These are phyloP conservation scores for Drosophila trapezifrons DNA, from an alignment of 1,140 invertebrate genomes.

Conservation along the genomic window DNA sequence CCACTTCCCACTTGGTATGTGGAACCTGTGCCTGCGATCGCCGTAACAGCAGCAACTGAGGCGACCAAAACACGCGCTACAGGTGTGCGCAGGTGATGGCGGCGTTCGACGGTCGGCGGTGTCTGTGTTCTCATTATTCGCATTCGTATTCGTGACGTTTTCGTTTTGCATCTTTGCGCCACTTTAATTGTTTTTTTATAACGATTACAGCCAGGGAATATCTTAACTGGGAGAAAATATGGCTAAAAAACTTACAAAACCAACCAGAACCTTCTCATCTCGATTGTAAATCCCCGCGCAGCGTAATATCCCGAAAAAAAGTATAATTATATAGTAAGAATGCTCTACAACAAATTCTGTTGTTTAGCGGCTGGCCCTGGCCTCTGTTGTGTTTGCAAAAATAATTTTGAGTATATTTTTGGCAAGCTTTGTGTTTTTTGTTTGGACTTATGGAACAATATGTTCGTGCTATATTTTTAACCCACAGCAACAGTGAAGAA, in stretches of 20 bases:
- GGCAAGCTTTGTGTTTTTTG: constrained; percentile 37
- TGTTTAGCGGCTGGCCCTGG: constrained; percentile 12
- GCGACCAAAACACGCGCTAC: constrained; percentile 61
- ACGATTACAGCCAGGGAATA: constrained; percentile 26
- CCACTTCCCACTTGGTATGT: constrained; percentile 30
- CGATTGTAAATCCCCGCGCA: constrained; percentile 2
- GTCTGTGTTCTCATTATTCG: constrained; percentile 52
- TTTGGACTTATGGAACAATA: constrained; percentile 18
- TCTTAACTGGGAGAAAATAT: constrained; percentile 9
- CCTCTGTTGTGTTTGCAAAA: constrained; percentile 41
- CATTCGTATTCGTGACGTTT: constrained; percentile 36
- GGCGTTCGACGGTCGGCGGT: constrained; percentile 1
- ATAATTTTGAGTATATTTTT: constrained; percentile 37
- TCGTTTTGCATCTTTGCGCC: constrained; percentile 44
- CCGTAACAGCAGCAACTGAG: constrained; percentile 19
- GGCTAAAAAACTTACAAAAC: constrained; percentile 11
- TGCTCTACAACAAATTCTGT: constrained; percentile 14
- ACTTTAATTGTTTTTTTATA: constrained; percentile 60
- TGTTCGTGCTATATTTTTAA: constrained; percentile 29
- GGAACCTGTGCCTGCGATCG: constrained; percentile 24
- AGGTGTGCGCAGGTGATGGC: constrained; percentile 56
- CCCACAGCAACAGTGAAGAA: neutral
- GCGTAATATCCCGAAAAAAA: neutral
- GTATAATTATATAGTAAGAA: constrained; percentile 30
- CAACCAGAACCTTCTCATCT: neutral